Evolutionary conservation across 2,113 vertebrate genomes (phyloP), one percentile per base, ranked within the genome.

Genomic region (Sorex fumeus): DNA sequence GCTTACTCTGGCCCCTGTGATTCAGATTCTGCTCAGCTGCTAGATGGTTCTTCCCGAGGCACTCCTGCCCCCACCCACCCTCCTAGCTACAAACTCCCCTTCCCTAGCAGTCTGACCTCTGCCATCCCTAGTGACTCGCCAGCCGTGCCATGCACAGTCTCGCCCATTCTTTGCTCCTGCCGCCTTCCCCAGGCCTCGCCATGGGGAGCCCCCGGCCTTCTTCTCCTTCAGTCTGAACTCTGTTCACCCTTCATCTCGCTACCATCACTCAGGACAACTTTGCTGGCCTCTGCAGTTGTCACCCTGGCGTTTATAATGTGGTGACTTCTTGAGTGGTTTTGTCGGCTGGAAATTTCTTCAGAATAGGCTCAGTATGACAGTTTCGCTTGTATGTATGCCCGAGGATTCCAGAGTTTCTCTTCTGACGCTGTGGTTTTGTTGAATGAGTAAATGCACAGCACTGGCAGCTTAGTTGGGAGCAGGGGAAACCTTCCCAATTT

Each of bases 381-480:
- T 85, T 85, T 60, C 69, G 30, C 2, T 11, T 32, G 64, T 27
- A 32, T 21, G 16, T 53, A 34, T 28, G 50, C 64, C 7, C 88
- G 34, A 32, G 7, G 74, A 18, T 70, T 95, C 77, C 19, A 45
- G 36, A 66, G 57, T 88, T 93, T 69, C 27, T 90, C 30, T 8
- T 85, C 10, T 3, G 62, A 23, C 64, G 28, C 66, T 30, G 9
- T 87, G 69, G 16, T 90, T 77, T 87, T 88, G 36, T 72, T 90
- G 62, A 95, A 83, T 90, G 85, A 85, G 47, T 86, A 86, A 86
- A 76, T 74, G 66, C 57, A 90, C 47, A 50, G 47, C 10, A 27
- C 82, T 88, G 72, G 57, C 83, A 70, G 32, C 27, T 18, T 77
- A 84, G 60, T 84, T 93, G 15, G 79, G 71, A 92, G 70, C 27